Conservation (phyloP, 2,888 invertebrate genomes). For the Hartigia nigra region DNA sequence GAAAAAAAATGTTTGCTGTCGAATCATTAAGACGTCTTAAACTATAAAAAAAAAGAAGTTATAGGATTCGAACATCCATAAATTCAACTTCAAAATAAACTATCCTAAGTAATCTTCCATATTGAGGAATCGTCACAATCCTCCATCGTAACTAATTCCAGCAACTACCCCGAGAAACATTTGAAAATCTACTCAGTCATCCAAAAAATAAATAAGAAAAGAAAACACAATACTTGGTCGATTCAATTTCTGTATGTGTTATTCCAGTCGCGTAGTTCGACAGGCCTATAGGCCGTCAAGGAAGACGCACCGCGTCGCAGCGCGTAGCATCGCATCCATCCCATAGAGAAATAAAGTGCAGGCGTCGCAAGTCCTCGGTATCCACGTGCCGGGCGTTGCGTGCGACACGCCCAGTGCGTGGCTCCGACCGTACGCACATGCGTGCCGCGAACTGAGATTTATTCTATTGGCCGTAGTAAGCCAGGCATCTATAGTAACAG, state of each 20-base stretch:
- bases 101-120: neutral
- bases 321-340: neutral
- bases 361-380: slow-evolving; percentile 19
- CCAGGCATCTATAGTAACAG: neutral
- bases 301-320: neutral
- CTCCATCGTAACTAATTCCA: neutral
- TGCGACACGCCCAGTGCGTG: slow-evolving; percentile 57
- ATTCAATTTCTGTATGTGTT: neutral
- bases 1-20: neutral
- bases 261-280: neutral
- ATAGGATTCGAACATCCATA: neutral
- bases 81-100: neutral
- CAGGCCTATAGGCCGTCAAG: neutral
- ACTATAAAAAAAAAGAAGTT: neutral
- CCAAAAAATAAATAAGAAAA: neutral
- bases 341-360: neutral
- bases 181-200: neutral
- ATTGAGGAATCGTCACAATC: neutral
- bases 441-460: slow-evolving; percentile 34
- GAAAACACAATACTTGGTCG: neutral
- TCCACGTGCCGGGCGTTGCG: slow-evolving; percentile 56
- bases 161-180: neutral
- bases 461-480: slow-evolving; percentile 43
- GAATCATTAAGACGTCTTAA: neutral
- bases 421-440: slow-evolving; percentile 7